Base-by-base conservation (phyloP, 2,888 invertebrate genomes). In the Lysandra coridon region DNA sequence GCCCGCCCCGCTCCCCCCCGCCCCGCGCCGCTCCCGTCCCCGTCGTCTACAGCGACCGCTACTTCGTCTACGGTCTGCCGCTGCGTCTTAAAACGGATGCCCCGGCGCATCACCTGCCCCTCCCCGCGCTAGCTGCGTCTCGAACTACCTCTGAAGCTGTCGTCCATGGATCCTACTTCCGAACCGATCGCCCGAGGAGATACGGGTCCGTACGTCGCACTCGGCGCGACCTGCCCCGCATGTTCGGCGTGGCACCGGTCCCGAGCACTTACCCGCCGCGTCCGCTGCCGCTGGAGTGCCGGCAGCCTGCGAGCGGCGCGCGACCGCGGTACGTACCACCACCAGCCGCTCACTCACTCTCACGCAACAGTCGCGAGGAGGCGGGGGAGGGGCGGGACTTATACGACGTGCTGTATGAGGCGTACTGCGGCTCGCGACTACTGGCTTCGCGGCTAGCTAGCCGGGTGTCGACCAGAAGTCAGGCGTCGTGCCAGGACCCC, bases 31-130 rank as follows among this genome's bases (percentile, higher is more conserved):
- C 86, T 81, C 90, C 90, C 80, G 88, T 92, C 85, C 90, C 91
- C 82, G 91, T 91, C 81, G 92, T 93, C 53, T 95, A 95, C 90
- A 94, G 94, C 88, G 95, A 95, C 88, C 90, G 92, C 82, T 92
- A 91, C 87, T 93, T 95, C 87, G 89, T 90, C 82, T 92, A 91
- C 89, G 90, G 91, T n/a, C 86, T 92, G 83, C 88, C 90, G 84
- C 87, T 94, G 85, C 86, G 83, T 81, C 87, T 87, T 83, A 85
- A 86, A 83, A 78, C 85, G 80, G 84, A 80, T 57, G 82, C 84
- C 79, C 84, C 80, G 82, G 84, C 83, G 79, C 84, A 84, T 53
- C 84, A 82, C 82, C 83, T 81, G 60, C 84, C 83, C 53, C 82
- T 76, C 12, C 53, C 76, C 49, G 7, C 76, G 30, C 53, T 76